phyloP scores from a whole-genome alignment of 2,113 vertebrate species.

The Pelvicachromis taeniatus region DNA sequence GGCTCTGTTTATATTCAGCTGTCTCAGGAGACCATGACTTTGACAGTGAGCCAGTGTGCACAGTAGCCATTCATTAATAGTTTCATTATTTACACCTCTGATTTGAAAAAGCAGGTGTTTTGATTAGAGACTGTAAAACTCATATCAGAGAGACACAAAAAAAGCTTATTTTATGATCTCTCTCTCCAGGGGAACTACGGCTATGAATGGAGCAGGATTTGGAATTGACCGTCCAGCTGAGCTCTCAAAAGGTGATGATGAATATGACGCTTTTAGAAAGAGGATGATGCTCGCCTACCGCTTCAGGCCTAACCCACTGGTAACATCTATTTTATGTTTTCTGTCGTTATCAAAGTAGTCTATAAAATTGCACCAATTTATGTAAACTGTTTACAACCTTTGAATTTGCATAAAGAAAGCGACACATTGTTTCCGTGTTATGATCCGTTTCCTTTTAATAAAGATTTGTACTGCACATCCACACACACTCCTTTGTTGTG shows the following conservation, averaged over 20 bases:
- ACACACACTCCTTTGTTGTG: background rate
- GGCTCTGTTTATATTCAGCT: background rate
- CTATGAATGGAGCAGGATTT: conserved; percentile 88
- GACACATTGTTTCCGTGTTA: background rate
- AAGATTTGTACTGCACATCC: background rate
- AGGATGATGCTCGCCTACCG: conserved; percentile 98
- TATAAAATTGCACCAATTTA: background rate
- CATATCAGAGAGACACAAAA: background rate
- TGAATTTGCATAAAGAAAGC: background rate
- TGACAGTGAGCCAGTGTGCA: background rate
- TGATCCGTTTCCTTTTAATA: background rate
- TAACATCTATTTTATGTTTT: conserved; percentile 46
- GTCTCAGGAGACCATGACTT: background rate
- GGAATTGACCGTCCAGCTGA: conserved; percentile 90
- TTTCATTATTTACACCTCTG: background rate
- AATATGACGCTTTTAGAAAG: conserved; percentile 95
- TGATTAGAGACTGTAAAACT: background rate
- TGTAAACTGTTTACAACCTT: background rate
- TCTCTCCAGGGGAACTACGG: conserved; percentile 78
- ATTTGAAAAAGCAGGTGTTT: background rate
- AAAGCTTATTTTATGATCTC: background rate
- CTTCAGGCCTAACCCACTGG: conserved; percentile 94
- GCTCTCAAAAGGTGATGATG: conserved; percentile 85
- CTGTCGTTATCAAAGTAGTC: background rate
- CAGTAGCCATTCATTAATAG: background rate